These are phyloP conservation scores for Sebastolobus altivelis DNA, from an alignment of 2,797 vertebrate species.

Conservation along the genomic window DNA sequence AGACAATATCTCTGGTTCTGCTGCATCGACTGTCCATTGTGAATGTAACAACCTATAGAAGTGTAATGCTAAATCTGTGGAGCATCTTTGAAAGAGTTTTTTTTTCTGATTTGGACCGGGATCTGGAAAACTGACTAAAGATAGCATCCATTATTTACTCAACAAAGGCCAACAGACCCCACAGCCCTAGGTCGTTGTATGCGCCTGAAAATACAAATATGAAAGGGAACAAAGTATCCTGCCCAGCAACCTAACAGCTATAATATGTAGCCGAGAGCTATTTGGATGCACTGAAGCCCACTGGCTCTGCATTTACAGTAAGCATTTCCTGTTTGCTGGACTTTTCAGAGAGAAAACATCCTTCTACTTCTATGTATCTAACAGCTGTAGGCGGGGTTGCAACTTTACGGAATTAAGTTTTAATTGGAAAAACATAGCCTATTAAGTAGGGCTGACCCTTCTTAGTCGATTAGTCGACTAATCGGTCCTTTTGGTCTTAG, in stretches of 20 bases:
- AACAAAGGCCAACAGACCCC: not conserved
- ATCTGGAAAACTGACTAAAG: not conserved
- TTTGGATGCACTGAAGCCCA: not conserved
- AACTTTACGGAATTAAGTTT: not conserved
- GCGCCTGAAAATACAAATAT: slow-evolving; percentile 9
- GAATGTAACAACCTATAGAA: accelerated
- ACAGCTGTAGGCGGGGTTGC: not conserved
- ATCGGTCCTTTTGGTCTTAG: too few species aligned
- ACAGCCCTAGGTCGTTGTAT: slow-evolving; percentile 5
- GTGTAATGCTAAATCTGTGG: too few species aligned
- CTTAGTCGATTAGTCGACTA: too few species aligned
- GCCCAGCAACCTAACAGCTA: not conserved
- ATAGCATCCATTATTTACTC: not conserved
- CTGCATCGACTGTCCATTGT: too few species aligned
- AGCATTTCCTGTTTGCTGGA: slow-evolving; percentile 26
- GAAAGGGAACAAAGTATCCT: not conserved
- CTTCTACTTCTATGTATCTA: not conserved
- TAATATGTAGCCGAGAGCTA: not conserved
- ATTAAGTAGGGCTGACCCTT: too few species aligned
- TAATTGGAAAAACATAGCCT: not conserved
- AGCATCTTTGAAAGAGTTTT: too few species aligned
- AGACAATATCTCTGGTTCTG: not conserved
- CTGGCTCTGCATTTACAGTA: not conserved
- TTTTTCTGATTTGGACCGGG: not conserved
- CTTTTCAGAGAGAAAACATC: not conserved